A percentile compares a stretch with the other conserved stretches of the same genome.
These are phyloP conservation scores for Shargacucullia verbasci DNA, from an alignment of 2,888 invertebrate species.

Conservation along the genomic window DNA sequence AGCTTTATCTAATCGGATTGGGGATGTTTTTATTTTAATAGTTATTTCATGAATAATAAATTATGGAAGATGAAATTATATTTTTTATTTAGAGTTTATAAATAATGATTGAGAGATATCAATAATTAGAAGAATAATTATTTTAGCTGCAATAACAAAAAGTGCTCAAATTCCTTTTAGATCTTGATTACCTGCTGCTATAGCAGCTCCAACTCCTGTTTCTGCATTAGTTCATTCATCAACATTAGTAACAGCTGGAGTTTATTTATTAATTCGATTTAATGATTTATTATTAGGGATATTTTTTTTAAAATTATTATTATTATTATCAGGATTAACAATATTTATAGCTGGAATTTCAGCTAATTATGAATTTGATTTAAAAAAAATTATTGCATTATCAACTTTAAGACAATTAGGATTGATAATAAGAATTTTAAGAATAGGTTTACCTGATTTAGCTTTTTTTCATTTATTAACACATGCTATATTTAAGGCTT, in stretches of 20 bases:
- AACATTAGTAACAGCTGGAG: conserved; percentile 93
- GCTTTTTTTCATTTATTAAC: conserved; percentile 92
- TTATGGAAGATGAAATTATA: conserved; percentile 88
- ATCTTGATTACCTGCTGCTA: conserved; percentile 92
- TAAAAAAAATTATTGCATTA: conserved; percentile 94
- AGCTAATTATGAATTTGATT: conserved; percentile 91
- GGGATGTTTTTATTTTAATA: conserved; percentile 91
- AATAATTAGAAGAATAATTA: conserved; percentile 80
- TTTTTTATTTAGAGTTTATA: conserved; percentile 87
- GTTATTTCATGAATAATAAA: conserved; percentile 89
- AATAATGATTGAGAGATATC: conserved; percentile 77
- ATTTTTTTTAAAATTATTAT: conserved; percentile 82
- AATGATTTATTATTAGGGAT: conserved; percentile 81
- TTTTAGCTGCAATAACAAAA: conserved; percentile 91
- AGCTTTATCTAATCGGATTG: conserved; percentile 92
- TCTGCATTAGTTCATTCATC: conserved; percentile 94
- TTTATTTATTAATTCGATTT: conserved; percentile 93
- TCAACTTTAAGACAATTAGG: conserved; percentile 93
- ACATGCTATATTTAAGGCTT: conserved; percentile 93
- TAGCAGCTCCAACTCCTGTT: conserved; percentile 93
- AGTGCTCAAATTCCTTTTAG: conserved; percentile 95
- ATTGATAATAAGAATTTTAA: conserved; percentile 91
- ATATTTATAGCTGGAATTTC: conserved; percentile 90
- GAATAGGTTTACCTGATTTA: conserved; percentile 86
- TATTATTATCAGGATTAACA: conserved; percentile 88